Evolutionary conservation across 2,888 invertebrate genomes (phyloP), one percentile per base, ranked within the genome.

Genomic region (Lepetodrilus schrolli): DNA sequence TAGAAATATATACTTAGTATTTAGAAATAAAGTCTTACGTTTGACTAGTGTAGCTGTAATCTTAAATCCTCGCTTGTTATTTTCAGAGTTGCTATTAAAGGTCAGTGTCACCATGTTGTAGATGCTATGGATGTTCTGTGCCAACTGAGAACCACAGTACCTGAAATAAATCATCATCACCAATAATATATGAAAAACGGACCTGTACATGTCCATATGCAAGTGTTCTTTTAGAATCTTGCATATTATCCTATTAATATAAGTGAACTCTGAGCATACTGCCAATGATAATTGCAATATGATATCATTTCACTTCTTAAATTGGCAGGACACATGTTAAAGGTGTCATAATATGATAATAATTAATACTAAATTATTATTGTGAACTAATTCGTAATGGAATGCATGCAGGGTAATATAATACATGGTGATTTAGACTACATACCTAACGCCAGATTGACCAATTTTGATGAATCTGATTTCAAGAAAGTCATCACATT

Each of bases 121-220:
- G 26, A 72, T 58, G 48, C 72, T 72, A 13, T 43, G 36, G 2
- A 72, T 72, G 30, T 47, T 72, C 13, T 26, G 26, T 10, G 58
- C 26, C 34, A 72, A 26, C 17, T 38, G 30, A 21, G 58, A 58
- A 8, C 72, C 72, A 30, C 72, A 72, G 43, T 65, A 72, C 58
- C 72, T 72, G 13, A 1, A 71, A 37, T 0, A 26, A 5, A 21
- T 5, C 37, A 4, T 13, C 4, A 4, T 51, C 48, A n/a, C n/a
- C n/a, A n/a, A n/a, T n/a, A 13, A 10, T 37, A 37, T 37, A 37
- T 1, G 0, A 37, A 37, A 37, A 13, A 7, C 38, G 7, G 38
- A 37, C 38, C 38, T 37, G 8, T 37, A 10, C 8, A 37, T 37
- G 38, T 37, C 38, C n/a, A n/a, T n/a, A n/a, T n/a, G n/a, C n/a